A percentile compares a stretch with the other conserved stretches of the same genome.
Evolutionary conservation across 1,140 invertebrate genomes (phyloP).

Genomic region (Atta cephalotes): DNA sequence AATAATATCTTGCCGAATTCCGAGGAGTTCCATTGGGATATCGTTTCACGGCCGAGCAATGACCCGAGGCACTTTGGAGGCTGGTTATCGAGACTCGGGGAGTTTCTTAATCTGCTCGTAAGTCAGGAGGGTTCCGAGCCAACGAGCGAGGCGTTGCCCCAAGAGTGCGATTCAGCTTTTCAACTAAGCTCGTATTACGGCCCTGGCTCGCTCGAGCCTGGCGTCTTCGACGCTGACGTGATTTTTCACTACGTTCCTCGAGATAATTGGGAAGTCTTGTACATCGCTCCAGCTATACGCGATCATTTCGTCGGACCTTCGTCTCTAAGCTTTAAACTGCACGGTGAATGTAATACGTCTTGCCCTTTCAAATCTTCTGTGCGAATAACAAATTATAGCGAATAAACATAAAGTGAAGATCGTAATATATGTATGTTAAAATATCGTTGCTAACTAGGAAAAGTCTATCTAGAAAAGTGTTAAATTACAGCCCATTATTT

Average conservation of each 20-base stretch:
- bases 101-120: conserved; percentile 80
- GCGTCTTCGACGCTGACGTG: conserved; percentile 68
- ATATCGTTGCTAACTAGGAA: too few relatives aligned
- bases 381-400: neutral
- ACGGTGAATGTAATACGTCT: neutral
- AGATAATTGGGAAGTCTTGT: conserved; percentile 70
- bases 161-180: conserved; percentile 78
- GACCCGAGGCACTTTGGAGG: conserved; percentile 74
- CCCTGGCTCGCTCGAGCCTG: conserved; percentile 37
- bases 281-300: conserved; percentile 36
- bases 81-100: conserved; percentile 73
- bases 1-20: conserved; percentile 76
- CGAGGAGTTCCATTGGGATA: conserved; percentile 65
- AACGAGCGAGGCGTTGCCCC: conserved; percentile 79
- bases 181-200: conserved; percentile 78
- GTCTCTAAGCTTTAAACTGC: conserved; percentile 11
- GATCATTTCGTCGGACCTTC: conserved; percentile 32
- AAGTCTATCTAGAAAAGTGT: neutral
- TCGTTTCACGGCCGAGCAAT: conserved; percentile 76
- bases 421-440: neutral
- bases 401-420: neutral
- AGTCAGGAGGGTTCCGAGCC: conserved; percentile 77
- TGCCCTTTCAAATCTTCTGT: neutral
- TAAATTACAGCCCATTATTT: neutral
- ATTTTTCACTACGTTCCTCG: conserved; percentile 73